Conservation (phyloP, 2,113 vertebrate species). For the Pungitius pungitius region DNA sequence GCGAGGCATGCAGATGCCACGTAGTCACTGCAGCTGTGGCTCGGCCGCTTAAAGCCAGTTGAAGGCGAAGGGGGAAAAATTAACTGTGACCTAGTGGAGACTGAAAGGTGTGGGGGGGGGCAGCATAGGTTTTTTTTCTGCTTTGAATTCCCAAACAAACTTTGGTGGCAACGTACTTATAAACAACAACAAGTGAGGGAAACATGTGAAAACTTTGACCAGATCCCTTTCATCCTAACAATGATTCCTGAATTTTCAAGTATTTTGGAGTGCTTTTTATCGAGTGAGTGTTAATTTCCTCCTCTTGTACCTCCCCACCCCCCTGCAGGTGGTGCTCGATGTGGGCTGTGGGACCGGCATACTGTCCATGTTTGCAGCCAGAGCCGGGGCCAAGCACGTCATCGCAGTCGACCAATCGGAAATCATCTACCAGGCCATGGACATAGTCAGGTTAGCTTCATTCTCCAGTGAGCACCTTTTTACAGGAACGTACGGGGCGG, state of each 20-base stretch:
- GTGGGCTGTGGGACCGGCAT: conserved; percentile 98
- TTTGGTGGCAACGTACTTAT: too few relatives aligned
- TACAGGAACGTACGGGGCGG: neutral
- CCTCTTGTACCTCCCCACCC: neutral
- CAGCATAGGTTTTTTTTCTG: too few relatives aligned
- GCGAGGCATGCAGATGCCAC: conserved; percentile 32
- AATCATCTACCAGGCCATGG: conserved; percentile 96
- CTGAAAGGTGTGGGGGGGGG: conserved; percentile 26
- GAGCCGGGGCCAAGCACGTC: conserved; percentile 89
- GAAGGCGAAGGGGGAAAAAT: conserved; percentile 41
- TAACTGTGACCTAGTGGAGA: conserved; percentile 33
- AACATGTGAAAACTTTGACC: too few relatives aligned
- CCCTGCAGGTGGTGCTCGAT: conserved; percentile 89
- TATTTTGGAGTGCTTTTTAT: neutral
- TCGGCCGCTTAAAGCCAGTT: conserved; percentile 33
- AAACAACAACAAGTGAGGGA: too few relatives aligned
- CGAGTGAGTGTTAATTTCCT: neutral
- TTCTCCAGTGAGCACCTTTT: neutral
- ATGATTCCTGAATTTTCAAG: too few relatives aligned
- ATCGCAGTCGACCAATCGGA: conserved; percentile 96
- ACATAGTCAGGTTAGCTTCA: conserved; percentile 90
- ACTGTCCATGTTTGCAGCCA: conserved; percentile 96
- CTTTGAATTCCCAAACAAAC: too few relatives aligned
- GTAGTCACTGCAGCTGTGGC: conserved; percentile 20
- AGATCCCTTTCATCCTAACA: too few relatives aligned